Evolutionary conservation across 2,888 invertebrate species (phyloP), one percentile per base, ranked within the genome.

Genomic region (Orthosia cruda): DNA sequence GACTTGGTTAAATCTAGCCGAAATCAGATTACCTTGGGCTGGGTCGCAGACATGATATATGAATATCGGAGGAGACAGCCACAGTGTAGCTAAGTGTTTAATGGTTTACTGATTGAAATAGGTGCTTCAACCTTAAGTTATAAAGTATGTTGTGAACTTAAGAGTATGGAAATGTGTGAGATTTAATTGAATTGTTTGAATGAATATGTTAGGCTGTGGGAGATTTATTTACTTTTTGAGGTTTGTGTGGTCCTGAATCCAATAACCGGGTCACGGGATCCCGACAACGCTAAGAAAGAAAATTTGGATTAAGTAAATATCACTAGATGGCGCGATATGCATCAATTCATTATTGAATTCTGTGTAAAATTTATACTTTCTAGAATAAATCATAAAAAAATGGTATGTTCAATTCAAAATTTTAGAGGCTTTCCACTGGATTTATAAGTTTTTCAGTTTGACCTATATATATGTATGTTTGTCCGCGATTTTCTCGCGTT

Each of bases 1-100:
- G 69, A 73, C 58, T 32, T 76, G 80, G 86, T 83, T 86, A 82
- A 83, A 77, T 85, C 80, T 80, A 72, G 71, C 71, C 23, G 52
- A 73, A 87, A 86, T 83, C 63, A 65, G 70, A 85, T 86, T 86
- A 87, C 52, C 49, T 62, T 68, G 69, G 69, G 73, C 55, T 52
- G 59, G 62, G 11, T 54, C 40, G 47, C 40, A 50, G 61, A 66
- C 76, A 58, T 66, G 61, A 52, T 65, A 62, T 71, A 70, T 57
- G 66, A 13, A 47, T 67, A 74, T 57, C 59, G 59, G 23, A n/a
- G 18, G 20, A 58, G 62, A 73, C 45, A 50, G 52, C 45, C 23
- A 23, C 26, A 40, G 40, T 62, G 58, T 63, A 63, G 5, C 18
- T 12, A 54, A 74, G 52, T 74, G 71, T 71, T 74, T 71, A 65